Evolutionary conservation across 2,113 vertebrate species (phyloP), one percentile per base, ranked within the genome.

Genomic region (Platichthys stellatus): DNA sequence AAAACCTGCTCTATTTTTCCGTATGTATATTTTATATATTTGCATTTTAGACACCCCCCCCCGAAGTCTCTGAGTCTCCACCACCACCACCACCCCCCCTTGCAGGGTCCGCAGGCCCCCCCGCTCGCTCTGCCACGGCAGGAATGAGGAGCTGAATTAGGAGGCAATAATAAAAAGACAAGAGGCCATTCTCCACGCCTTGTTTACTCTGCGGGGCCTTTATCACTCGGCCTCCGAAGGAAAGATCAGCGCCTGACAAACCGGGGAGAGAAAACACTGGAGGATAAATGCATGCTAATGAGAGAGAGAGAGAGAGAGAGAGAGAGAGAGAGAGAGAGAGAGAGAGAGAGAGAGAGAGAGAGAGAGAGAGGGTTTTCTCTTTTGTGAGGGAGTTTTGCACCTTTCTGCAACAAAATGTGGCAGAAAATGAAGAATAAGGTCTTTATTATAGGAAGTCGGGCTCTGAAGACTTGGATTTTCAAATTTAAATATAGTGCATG

Each of bases 221-320:
- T 72, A 81, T 86, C 87, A 54, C 59, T 59, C 24, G 62, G 72
- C 81, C 82, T 83, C 63, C 56, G 62, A 81, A 67, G 76, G 63
- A 69, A 61, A 74, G 84, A 86, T 75, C 76, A 72, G 80, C 66
- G 23, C 59, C 74, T 15, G 53, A 88, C 81, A 83, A 85, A 88
- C 72, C 26, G 20, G 56, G 65, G 57, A 74, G 74, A 67, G 83
- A 88, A 78, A 85, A 72, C 74, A 87, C 79, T 65, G 59, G 61
- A 80, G 76, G 81, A 88, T 69, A 69, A 88, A 76, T 80, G 82
- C 69, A 81, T 85, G 83, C 69, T 90, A 86, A 92, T 90, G 76
- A 87, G 78, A 72, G 82, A 78, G 68, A 76, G 63, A 13, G 59
- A 61, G 59, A 26, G 31, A 31, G 31, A 31, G 31, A 31, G 26